Base-by-base conservation (phyloP, 2,888 invertebrate species). In the Chymomyza fuscimana region DNA sequence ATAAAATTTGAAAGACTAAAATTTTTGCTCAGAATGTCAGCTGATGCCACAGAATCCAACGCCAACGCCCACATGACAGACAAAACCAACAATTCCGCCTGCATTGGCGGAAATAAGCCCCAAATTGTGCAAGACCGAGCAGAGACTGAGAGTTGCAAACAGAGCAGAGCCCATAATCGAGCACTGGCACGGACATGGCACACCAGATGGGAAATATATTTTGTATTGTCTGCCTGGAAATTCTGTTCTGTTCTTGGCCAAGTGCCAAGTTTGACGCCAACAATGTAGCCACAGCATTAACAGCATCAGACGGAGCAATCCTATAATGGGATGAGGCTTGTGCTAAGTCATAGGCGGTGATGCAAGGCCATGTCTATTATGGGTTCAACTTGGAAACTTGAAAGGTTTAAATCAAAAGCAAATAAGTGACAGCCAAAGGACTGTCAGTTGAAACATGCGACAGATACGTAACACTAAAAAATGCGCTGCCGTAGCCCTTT, bases 201-300 rank as follows among this genome's bases (percentile, higher is more conserved):
- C 56, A 19, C 19, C 56, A 72, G 76, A 71, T 69, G 85, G 80
- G 84, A 25, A 25, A 25, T 25, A 82, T 86, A 86, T 82, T 84
- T 84, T 86, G 86, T 87, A 82, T 77, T 85, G 85, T 82, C 85
- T 80, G 83, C 86, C 83, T 69, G 81, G 66, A 82, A 81, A 76
- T 85, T 76, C 83, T 74, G 86, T 25, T 25, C 25, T 25, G 19
- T 19, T 25, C 25, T 86, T 84, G 84, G 84, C 84, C 73, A 86
- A 82, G 84, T 81, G 84, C 84, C 84, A 84, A 87, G 76, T 79
- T 85, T 86, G 79, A 73, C 86, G 79, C 83, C 87, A 78, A 63
- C 74, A 79, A 70, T 63, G 54, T 68, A 60, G 60, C 63, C 70
- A 70, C 84, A 79, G 74, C 79, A 74, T 70, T 73, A 59, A 46